Evolutionary conservation across 2,888 invertebrate species (phyloP), one percentile per base, ranked within the genome.

Genomic region (Nebria salina): DNA sequence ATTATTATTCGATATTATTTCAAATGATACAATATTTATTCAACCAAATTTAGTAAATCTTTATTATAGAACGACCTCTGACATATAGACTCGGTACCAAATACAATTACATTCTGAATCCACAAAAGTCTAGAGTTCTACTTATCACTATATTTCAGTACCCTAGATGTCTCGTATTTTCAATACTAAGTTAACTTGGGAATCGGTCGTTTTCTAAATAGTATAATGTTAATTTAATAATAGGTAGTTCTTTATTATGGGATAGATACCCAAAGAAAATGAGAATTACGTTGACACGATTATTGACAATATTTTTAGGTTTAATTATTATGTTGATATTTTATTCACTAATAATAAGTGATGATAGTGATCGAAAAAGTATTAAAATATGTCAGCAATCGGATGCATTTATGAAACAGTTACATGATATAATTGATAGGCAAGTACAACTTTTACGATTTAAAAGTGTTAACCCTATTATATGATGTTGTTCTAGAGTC

Each of bases 381-480:
- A 85, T 86, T n/a, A 85, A 85, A 76, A 86, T 86, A 66, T 87
- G 87, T 82, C 85, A 87, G 83, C 86, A 86, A 82, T 86, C 87
- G 42, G 87, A 86, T 76, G 84, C 84, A 76, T 87, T 87, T 82
- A 85, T 86, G 82, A 85, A 87, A 11, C 85, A 86, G 43, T 84
- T 88, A 73, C 86, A 87, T 82, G 83, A 85, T 70, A 84, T 89
- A 72, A 85, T 87, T n/a, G 85, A 86, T 64, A 85, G 86, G 86
- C 86, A 83, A 81, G 72, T 73, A 41, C 5, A 15, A 34, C 2
- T 4, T 34, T 34, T 4, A 4, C 20, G 20, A 20, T 20, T 20
- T 20, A 20, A 20, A 20, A 20, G 20, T 20, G 20, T 20, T 54
- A 54, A 54, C 54, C 54, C 13, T 3, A 54, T 8, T 11, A 11